A percentile compares a stretch with the other conserved stretches of the same genome.
phyloP scores from a whole-genome alignment of 2,888 invertebrate genomes.

The Phengaris alcon region DNA sequence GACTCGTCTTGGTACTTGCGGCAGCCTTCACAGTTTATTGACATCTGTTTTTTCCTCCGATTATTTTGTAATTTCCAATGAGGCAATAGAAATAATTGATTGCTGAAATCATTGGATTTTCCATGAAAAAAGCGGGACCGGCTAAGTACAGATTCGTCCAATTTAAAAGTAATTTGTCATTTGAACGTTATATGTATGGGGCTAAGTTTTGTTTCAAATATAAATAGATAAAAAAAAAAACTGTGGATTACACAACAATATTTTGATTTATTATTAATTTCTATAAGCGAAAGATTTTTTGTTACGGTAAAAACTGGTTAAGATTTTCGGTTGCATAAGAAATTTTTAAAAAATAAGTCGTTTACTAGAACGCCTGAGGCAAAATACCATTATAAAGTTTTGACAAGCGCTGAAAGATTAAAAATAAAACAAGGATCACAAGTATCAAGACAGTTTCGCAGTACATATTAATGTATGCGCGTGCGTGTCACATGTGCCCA shows the following conservation, averaged over 20 bases:
- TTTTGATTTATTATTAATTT: background rate
- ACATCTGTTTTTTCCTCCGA: constrained; percentile 43
- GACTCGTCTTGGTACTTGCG: constrained; percentile 63
- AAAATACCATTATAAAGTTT: background rate
- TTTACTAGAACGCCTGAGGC: background rate
- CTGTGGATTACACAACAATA: too few relatives aligned
- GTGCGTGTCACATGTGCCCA: constrained; percentile 64
- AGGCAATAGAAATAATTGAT: constrained; percentile 25
- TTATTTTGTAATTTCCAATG: constrained; percentile 29
- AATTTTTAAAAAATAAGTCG: background rate
- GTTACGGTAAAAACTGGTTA: background rate
- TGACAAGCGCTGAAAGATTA: constrained; percentile 26
- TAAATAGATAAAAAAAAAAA: background rate
- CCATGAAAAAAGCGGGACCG: background rate
- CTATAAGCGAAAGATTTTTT: background rate
- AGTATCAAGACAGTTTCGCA: constrained; percentile 56
- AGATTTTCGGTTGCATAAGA: background rate
- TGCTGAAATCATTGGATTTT: background rate
- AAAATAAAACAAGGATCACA: constrained; percentile 52
- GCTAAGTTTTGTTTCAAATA: background rate
- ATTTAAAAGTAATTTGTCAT: background rate
- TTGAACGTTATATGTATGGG: background rate
- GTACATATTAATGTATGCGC: constrained; percentile 60
- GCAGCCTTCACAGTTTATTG: constrained; percentile 45
- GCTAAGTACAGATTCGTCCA: background rate